These are phyloP conservation scores for Trisateles emortualis DNA, from an alignment of 2,888 invertebrate genomes.

Conservation along the genomic window DNA sequence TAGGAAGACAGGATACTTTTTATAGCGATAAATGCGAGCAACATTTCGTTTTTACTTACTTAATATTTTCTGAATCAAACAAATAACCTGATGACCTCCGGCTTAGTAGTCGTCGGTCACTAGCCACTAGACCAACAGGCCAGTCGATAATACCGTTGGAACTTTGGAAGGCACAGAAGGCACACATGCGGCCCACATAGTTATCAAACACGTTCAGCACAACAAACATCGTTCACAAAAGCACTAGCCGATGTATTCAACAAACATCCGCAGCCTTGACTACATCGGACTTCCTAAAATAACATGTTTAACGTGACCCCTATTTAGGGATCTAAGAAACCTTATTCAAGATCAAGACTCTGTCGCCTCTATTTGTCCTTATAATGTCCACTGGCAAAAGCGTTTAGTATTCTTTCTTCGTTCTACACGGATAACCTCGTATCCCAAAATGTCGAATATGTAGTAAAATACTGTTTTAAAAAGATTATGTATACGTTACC, in stretches of 20 bases:
- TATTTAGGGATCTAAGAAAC: constrained; percentile 20
- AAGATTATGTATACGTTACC: constrained; percentile 35
- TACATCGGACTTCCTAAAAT: constrained; percentile 19
- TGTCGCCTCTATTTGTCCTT: constrained; percentile 17
- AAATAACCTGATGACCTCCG: no score
- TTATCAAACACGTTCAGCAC: constrained; percentile 32
- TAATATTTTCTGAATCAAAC: no score
- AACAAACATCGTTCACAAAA: constrained; percentile 29
- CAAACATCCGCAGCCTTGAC: constrained; percentile 20
- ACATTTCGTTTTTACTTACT: no score
- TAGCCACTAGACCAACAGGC: no score
- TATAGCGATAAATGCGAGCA: no score
- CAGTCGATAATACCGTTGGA: no score
- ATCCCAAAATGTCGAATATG: constrained; percentile 39
- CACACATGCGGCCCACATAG: constrained; percentile 26
- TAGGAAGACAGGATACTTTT: no score
- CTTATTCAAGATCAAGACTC: constrained; percentile 28
- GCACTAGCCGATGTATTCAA: constrained; percentile 27
- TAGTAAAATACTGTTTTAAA: constrained; percentile 40
- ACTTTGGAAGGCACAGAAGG: no score
- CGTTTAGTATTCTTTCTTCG: constrained; percentile 44
- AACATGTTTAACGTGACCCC: constrained; percentile 25
- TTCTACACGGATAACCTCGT: constrained; percentile 29
- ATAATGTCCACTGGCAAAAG: constrained; percentile 17
- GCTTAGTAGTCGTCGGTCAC: no score